Base-by-base conservation (phyloP, 2,113 vertebrate genomes). In the Lasiurus cinereus region DNA sequence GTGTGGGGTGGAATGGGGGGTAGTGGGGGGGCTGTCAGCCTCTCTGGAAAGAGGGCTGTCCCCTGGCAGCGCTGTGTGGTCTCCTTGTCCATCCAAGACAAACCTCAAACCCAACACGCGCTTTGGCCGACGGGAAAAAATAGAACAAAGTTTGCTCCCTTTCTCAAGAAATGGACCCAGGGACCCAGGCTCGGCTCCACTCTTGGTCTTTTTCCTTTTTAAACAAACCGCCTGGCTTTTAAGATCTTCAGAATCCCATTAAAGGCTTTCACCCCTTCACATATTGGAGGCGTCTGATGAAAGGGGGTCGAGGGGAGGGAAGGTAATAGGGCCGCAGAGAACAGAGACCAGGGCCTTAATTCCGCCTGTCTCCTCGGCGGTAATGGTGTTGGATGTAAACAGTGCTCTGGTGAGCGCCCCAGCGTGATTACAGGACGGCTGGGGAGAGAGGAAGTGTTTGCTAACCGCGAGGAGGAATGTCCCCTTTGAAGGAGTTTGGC, bases 331-430 rank as follows among this genome's bases (percentile, higher is more conserved):
- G 97, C 96, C 90, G 92, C 70, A 85, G 96, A 97, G 98, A 98
- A 98, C 98, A 97, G 97, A 97, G 93, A 95, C 96, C 92, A 95
- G 97, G 98, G 94, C 96, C 97, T 97, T 98, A 96, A 98, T 98
- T 98, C 96, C 74, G 98, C 92, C 98, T 96, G 96, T 98, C 98
- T 98, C 97, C 97, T 96, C 96, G 95, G 97, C 96, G 91, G 97
- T 98, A 98, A 98, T 98, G 98, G 98, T 88, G 97, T 94, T 97
- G 96, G 98, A 98, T 98, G 97, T 98, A 98, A 98, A 98, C 98
- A 98, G 33, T 94, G 90, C 94, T 94, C 97, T 97, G 98, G 97
- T 90, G 98, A 97, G 96, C 74, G 95, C 94, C 97, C 95, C 94
- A 94, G 97, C 95, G 89, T 98, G 98, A 98, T 98, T 98, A 98